A percentile compares a stretch with the other conserved stretches of the same genome.
phyloP scores from a whole-genome alignment of 2,888 invertebrate species.

The Heliconius cydno region DNA sequence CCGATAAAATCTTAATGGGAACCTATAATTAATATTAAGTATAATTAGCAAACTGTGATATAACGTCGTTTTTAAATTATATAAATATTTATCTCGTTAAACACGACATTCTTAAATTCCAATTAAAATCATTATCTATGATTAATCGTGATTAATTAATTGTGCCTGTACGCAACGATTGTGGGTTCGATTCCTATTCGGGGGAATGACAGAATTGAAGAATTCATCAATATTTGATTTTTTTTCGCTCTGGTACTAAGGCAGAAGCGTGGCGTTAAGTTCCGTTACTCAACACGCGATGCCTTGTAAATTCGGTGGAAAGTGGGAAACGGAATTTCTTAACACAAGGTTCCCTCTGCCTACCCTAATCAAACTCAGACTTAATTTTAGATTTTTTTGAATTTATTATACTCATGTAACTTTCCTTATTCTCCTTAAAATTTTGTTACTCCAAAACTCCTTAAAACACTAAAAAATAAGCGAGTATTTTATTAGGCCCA shows the following conservation, averaged over 20 bases:
- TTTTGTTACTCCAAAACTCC: too few species aligned
- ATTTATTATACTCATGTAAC: not conserved
- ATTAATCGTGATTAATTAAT: not conserved
- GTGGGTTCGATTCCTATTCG: too few species aligned
- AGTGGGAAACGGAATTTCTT: too few species aligned
- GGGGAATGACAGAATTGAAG: too few species aligned
- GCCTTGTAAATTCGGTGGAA: too few species aligned
- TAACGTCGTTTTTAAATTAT: not conserved
- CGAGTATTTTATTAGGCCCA: slow-evolving; percentile 4
- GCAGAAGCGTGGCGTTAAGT: too few species aligned
- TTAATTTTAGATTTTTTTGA: not conserved
- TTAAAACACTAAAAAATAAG: not conserved
- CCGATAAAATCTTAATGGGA: slow-evolving; percentile 8
- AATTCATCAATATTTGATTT: too few species aligned
- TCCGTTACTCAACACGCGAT: too few species aligned
- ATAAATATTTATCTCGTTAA: slow-evolving; percentile 13
- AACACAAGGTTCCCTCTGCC: too few species aligned
- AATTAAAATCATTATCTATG: not conserved
- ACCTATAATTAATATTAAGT: slow-evolving; percentile 7
- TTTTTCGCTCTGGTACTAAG: too few species aligned
- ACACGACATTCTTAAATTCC: not conserved
- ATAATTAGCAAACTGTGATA: slow-evolving; percentile 14
- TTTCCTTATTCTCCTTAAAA: not conserved
- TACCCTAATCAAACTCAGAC: too few species aligned
- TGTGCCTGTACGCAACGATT: not conserved